Conservation (phyloP, 2,113 vertebrate genomes). For the Amazona vittata region DNA sequence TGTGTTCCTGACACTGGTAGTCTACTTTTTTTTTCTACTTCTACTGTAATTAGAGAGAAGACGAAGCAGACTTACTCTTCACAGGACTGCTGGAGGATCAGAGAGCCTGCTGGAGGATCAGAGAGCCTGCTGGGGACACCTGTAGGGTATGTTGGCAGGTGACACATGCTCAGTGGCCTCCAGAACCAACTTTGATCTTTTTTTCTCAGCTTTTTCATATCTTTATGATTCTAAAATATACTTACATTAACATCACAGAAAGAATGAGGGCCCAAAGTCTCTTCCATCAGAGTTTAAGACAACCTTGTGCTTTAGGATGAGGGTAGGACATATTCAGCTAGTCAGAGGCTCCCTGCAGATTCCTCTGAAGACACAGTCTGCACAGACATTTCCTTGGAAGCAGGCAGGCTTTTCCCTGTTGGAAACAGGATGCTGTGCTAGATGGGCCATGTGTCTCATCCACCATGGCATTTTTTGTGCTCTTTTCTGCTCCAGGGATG, state of each 20-base stretch:
- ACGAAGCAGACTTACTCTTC: not conserved
- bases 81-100: not conserved
- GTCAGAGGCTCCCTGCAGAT: not conserved
- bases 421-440: constrained; percentile 1
- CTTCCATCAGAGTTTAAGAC: not conserved
- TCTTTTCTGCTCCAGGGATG: not conserved
- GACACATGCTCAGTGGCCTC: not conserved
- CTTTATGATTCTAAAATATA: not conserved
- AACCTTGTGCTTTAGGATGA: not conserved
- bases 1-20: not conserved
- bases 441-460: not conserved
- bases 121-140: not conserved
- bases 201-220: not conserved
- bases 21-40: not conserved
- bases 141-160: not conserved
- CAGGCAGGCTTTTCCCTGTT: not conserved
- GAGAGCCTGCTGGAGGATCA: not conserved
- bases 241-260: not conserved
- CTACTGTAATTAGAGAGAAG: not conserved
- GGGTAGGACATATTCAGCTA: not conserved
- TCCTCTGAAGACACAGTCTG: not conserved
- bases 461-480: not conserved
- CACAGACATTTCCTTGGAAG: not conserved
- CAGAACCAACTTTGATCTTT: not conserved
- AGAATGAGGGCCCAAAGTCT: not conserved